A percentile compares a stretch with the other conserved stretches of the same genome.
Evolutionary conservation across 2,797 vertebrate genomes (phyloP).

Genomic region (Helarctos malayanus): DNA sequence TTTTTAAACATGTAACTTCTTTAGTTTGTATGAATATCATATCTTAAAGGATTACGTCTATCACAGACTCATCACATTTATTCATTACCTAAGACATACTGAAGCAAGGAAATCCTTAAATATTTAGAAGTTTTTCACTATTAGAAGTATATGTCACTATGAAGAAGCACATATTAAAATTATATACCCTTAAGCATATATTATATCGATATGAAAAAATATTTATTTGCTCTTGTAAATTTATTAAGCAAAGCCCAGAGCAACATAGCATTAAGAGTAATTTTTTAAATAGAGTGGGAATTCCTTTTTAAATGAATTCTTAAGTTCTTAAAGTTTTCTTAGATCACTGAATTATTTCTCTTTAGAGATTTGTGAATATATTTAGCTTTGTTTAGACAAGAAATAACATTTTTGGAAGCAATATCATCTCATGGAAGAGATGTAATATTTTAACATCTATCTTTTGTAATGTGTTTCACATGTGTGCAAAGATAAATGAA

Average conservation of each 20-base stretch:
- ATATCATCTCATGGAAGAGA: not conserved
- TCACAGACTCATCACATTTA: not conserved
- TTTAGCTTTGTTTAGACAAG: conserved; percentile 30
- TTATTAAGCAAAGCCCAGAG: conserved; percentile 48
- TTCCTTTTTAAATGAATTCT: conserved; percentile 8
- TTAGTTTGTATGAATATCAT: not conserved
- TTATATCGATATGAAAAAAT: conserved; percentile 46
- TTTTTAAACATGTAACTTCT: conserved; percentile 16
- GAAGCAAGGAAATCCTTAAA: not conserved
- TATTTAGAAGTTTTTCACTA: not conserved
- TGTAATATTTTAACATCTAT: not conserved
- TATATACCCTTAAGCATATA: conserved; percentile 35
- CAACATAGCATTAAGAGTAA: not conserved
- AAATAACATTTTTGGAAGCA: not conserved
- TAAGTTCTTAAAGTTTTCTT: conserved; percentile 52
- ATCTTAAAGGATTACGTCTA: conserved; percentile 6
- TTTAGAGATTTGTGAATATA: conserved; percentile 5
- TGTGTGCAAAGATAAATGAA: not conserved
- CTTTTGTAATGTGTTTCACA: not conserved
- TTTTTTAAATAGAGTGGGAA: conserved; percentile 53
- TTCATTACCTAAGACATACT: not conserved
- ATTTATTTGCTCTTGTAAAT: conserved; percentile 65
- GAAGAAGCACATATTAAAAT: conserved; percentile 61
- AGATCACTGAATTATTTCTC: not conserved
- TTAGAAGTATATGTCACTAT: conserved; percentile 22